Conservation (phyloP, 2,888 invertebrate genomes). For the Phytoseiulus persimilis region DNA sequence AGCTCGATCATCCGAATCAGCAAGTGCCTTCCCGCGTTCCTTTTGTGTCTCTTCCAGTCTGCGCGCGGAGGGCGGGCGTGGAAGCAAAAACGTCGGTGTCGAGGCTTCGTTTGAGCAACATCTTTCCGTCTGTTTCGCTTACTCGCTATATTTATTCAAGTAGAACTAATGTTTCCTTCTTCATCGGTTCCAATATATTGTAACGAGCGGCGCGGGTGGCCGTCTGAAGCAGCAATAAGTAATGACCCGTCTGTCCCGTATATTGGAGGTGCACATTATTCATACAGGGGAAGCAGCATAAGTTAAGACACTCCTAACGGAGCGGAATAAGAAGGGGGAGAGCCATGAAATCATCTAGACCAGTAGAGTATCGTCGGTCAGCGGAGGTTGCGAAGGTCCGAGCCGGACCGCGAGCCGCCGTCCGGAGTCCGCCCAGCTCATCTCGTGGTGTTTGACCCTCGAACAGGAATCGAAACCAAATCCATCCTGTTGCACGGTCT, state of each 20-base stretch:
- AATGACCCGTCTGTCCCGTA: not conserved
- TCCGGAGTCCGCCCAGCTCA: not conserved
- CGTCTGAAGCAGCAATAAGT: slow-evolving; percentile 5
- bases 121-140: not conserved
- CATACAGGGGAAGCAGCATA: not conserved
- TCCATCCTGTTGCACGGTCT: no score
- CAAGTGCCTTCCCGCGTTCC: not conserved
- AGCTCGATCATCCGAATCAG: not conserved
- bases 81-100: not conserved
- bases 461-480: no score
- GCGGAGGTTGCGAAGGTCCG: not conserved
- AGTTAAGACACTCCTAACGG: not conserved
- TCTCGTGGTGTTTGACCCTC: no score
- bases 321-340: not conserved
- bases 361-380: not conserved
- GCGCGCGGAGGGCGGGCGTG: not conserved
- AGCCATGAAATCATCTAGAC: not conserved
- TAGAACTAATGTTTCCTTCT: not conserved
- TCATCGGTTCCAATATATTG: not conserved
- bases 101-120: not conserved
- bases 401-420: not conserved
- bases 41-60: not conserved
- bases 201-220: not conserved
- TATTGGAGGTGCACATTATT: not conserved
- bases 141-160: not conserved